Base-by-base conservation (phyloP, 2,797 vertebrate species). In the Ficedula albicollis region DNA sequence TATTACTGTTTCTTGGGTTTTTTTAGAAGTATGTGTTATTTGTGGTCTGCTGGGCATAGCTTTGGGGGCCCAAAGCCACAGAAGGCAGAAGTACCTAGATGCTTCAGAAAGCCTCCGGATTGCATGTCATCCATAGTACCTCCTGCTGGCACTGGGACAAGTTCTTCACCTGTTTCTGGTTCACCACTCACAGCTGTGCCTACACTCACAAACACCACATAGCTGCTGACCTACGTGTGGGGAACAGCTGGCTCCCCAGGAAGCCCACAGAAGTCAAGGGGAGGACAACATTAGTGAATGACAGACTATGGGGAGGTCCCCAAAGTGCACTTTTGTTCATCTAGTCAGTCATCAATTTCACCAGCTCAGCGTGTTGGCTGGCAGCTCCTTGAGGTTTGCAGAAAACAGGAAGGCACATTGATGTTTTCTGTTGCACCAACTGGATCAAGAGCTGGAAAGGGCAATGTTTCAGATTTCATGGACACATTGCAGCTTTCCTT, bases 291-390 rank as follows among this genome's bases (percentile, higher is more conserved):
- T 91, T 67, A 95, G 83, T 93, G 89, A 97, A 86, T 79, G 89
- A 91, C 94, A 96, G 91, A 82, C 87, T 60, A 93, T 4, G 52
- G 89, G 89, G 94, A 97, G 70, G 67, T 96, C 95, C 89, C 89
- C 89, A 84, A 96, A 96, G 96, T 95, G 95, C 87, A 93, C 91
- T 86, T 84, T n/a, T 90, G 87, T 76, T 96, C 85, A 34, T 84
- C 67, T 59, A 96, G 91, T 76, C 89, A 91, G 80, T 79, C 91
- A 92, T 96, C 95, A 94, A 88, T 93, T 96, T 93, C 93, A 84
- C 63, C 77, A 90, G 91, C 91, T 91, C 95, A 93, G 89, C 62
- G 0, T 84, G 89, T 18, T 95, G 70, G 77, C 93, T 96, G 93
- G 89, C 94, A 93, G 87, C 74, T 96, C 85, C 83, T 93, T 54